Percentiles rank a stretch among this genome's conserved stretches.
These are phyloP conservation scores for Hyles lineata DNA, from an alignment of 2,888 invertebrate species.

Conservation along the genomic window DNA sequence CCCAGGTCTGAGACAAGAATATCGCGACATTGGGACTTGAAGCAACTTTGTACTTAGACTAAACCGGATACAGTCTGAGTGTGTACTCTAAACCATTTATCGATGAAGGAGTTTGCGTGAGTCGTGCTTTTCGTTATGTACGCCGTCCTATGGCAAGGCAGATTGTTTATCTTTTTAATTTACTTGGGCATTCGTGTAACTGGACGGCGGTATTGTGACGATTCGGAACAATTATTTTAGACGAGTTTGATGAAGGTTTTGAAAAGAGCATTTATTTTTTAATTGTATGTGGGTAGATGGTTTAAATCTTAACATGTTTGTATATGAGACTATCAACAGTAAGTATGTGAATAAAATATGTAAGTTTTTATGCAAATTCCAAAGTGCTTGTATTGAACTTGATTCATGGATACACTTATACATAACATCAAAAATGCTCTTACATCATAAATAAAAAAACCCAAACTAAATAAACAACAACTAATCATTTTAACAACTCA, in stretches of 20 bases:
- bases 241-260: not conserved
- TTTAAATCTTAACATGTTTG: too few relatives aligned
- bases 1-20: slow-evolving; percentile 45
- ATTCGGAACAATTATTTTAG: slow-evolving; percentile 4
- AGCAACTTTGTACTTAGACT: slow-evolving; percentile 30
- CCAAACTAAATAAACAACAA: not conserved
- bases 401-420: too few relatives aligned
- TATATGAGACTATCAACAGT: too few relatives aligned
- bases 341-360: too few relatives aligned
- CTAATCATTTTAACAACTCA: not conserved
- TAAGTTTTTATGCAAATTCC: too few relatives aligned
- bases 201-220: slow-evolving; percentile 18
- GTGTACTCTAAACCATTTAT: slow-evolving; percentile 32
- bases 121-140: slow-evolving; percentile 33
- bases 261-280: too few relatives aligned
- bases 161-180: slow-evolving; percentile 32
- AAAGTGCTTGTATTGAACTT: too few relatives aligned
- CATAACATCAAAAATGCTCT: too few relatives aligned
- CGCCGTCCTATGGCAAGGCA: slow-evolving; percentile 27
- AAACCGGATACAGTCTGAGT: slow-evolving; percentile 34
- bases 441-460: not conserved
- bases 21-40: slow-evolving; percentile 32
- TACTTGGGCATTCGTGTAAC: slow-evolving; percentile 29
- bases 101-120: slow-evolving; percentile 30
- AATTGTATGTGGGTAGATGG: too few relatives aligned